Percentiles rank a stretch among this genome's conserved stretches.
Evolutionary conservation across 2,113 vertebrate species (phyloP).

Genomic region (Microtus oregoni): DNA sequence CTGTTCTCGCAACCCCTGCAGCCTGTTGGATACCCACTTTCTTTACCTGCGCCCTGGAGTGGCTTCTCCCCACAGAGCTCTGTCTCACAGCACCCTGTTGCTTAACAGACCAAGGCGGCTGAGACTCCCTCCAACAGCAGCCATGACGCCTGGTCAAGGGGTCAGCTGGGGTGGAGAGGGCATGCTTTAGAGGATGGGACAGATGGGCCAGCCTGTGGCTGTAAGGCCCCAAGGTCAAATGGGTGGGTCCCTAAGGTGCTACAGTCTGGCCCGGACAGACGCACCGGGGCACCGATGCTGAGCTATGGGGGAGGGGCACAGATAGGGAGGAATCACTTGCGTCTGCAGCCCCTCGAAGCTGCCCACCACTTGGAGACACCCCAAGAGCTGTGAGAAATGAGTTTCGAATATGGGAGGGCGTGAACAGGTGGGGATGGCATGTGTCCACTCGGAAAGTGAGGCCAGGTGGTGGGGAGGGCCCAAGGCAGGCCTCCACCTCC

Average conservation of each 20-base stretch:
- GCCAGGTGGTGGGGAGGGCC: background rate
- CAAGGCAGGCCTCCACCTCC: background rate
- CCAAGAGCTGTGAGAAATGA: background rate
- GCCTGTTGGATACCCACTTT: background rate
- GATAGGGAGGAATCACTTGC: background rate
- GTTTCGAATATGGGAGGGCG: background rate
- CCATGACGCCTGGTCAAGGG: background rate
- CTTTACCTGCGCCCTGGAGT: background rate
- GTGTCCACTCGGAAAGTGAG: slow-evolving; percentile 46
- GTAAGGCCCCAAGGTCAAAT: background rate
- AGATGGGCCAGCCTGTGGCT: background rate
- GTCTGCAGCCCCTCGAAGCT: background rate
- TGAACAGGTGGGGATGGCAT: background rate
- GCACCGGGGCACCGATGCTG: background rate
- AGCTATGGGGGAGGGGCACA: background rate
- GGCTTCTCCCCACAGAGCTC: background rate
- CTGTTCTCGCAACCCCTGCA: too few relatives aligned
- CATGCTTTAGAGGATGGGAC: background rate
- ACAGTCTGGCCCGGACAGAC: accelerated
- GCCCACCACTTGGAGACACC: background rate
- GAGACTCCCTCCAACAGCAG: background rate
- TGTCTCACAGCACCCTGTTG: background rate
- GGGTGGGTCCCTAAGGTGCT: background rate
- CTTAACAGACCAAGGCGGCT: background rate
- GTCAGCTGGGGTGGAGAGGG: background rate